Conservation (phyloP, 2,113 vertebrate genomes). For the Prinia subflava region DNA sequence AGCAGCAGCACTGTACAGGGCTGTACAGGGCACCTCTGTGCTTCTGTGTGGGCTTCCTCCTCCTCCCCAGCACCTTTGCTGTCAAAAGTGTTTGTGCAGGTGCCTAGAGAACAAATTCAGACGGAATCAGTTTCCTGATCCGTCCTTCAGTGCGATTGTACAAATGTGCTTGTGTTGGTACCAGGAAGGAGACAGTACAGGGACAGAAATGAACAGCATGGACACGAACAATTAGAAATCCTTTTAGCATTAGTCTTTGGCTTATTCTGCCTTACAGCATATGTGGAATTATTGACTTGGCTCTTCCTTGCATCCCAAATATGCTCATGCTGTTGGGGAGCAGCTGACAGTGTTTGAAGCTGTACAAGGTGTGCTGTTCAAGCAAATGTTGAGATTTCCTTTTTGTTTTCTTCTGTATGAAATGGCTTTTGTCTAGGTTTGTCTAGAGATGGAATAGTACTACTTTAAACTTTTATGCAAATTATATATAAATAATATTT, state of each 20-base stretch:
- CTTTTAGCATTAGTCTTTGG: not conserved
- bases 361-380: not conserved
- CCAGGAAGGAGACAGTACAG: not conserved
- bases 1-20: not conserved
- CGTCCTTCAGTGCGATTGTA: not conserved
- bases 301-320: not conserved
- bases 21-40: not conserved
- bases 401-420: not conserved
- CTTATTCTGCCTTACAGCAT: not conserved
- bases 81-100: not conserved
- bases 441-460: not conserved
- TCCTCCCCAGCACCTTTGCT: not conserved
- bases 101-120: rapidly evolving
- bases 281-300: not conserved
- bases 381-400: not conserved
- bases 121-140: not conserved
- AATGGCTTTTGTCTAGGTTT: not conserved
- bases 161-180: not conserved
- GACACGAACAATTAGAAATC: not conserved
- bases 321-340: not conserved
- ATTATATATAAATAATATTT: not conserved
- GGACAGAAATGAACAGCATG: not conserved
- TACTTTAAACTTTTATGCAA: not conserved
- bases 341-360: not conserved
- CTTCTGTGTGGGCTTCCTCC: not conserved